Conservation (phyloP, 2,113 vertebrate species). For the Mesitornis unicolor region DNA sequence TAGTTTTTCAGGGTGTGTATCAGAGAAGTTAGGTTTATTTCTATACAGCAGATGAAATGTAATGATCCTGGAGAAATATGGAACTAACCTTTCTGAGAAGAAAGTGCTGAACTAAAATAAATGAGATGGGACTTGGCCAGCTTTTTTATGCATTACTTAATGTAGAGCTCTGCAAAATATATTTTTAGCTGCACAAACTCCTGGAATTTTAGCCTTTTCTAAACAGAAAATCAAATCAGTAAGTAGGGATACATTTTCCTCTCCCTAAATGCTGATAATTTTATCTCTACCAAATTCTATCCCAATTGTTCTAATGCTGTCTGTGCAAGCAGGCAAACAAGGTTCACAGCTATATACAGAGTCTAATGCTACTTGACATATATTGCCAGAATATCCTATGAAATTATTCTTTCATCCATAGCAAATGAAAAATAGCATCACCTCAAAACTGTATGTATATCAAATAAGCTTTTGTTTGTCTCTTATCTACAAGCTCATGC, state of each 20-base stretch:
- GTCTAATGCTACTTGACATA: neutral
- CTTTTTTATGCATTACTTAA: neutral
- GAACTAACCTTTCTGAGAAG: constrained; percentile 12
- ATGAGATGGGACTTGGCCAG: neutral
- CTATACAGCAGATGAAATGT: constrained; percentile 21
- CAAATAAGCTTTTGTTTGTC: neutral
- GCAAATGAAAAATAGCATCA: neutral
- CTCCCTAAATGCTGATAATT: neutral
- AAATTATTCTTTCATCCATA: neutral
- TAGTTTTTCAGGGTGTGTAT: constrained; percentile 19
- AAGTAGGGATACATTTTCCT: neutral
- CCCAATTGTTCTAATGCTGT: neutral
- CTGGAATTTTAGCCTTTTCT: neutral
- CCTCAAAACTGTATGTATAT: neutral
- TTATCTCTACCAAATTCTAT: neutral
- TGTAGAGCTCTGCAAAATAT: neutral
- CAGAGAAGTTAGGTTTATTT: constrained; percentile 44
- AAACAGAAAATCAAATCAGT: neutral
- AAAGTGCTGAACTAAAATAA: constrained; percentile 6
- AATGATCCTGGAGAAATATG: constrained; percentile 34
- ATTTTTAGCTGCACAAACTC: neutral
- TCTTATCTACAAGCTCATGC: neutral
- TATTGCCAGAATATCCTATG: neutral
- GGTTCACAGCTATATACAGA: neutral
- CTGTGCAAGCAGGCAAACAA: neutral